Evolutionary conservation across 2,113 vertebrate genomes (phyloP), one percentile per base, ranked within the genome.

Genomic region (Tursiops truncatus): DNA sequence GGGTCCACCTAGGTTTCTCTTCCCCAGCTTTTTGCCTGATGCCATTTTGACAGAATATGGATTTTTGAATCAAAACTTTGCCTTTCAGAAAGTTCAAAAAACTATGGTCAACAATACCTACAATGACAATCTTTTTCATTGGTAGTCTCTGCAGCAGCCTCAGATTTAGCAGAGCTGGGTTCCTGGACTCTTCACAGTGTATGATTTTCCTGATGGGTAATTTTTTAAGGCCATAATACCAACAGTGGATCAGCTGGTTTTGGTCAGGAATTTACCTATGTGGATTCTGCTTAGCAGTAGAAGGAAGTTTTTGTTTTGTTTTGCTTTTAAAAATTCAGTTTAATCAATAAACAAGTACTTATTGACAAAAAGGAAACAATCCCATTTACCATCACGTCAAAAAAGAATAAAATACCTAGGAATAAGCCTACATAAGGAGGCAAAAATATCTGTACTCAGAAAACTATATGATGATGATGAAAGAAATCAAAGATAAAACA

Each of bases 261-360:
- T 63, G 97, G 91, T 95, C 96, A 97, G 97, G 92, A 96, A 96
- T 81, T 96, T 95, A 90, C 63, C 94, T 95, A 97, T 97, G 97
- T 97, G 95, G 97, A 98, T 95, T 97, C 96, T 12, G 88, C 97
- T 98, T 98, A 98, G 96, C 97, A 95, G 88, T 96, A 97, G 93
- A 94, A 97, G 74, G 77, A 93, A 92, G 23, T 38, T 56, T 95
- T 96, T 56, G 17, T 5, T 67, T 63, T 63, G 28, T 31, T 95
- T 89, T 92, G 36, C 56, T 95, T 95, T 93, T 97, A 91, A 98
- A 95, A 98, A 97, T 96, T 98, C 97, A 94, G 96, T 97, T 98
- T 91, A 97, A 97, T 97, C 97, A 98, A 98, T 97, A 98, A 98
- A 98, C 95, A 93, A 87, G 94, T 98, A 98, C 97, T 98, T 98